A percentile compares a stretch with the other conserved stretches of the same genome.
phyloP scores from a whole-genome alignment of 2,797 vertebrate genomes.

The Menidia menidia region DNA sequence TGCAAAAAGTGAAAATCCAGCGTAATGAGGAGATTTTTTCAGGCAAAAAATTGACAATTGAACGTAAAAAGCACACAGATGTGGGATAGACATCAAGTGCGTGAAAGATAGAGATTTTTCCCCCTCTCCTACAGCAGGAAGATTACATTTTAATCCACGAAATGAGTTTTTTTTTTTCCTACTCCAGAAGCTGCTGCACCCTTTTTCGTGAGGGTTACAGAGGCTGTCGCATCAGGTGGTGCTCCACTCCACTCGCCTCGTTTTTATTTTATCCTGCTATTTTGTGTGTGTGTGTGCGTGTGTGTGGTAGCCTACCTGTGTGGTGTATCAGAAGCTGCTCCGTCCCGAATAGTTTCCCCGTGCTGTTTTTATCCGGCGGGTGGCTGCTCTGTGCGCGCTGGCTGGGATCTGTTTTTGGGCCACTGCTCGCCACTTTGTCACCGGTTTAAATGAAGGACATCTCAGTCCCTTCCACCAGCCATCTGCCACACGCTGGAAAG shows the following conservation, averaged over 20 bases:
- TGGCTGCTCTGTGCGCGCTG: slow-evolving; percentile 30
- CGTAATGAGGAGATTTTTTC: neutral
- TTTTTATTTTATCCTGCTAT: no score
- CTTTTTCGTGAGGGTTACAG: no score
- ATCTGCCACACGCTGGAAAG: slow-evolving; percentile 60
- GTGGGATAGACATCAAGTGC: neutral
- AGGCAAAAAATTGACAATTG: no score
- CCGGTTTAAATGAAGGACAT: slow-evolving; percentile 78
- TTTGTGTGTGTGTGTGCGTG: no score
- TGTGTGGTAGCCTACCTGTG: slow-evolving; percentile 56
- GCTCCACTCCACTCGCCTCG: no score
- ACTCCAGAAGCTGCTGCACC: neutral
- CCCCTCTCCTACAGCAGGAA: neutral
- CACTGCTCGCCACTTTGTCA: slow-evolving; percentile 65
- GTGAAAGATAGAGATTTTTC: neutral
- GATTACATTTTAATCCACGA: neutral
- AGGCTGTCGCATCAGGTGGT: neutral
- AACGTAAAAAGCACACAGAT: no score
- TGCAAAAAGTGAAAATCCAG: neutral
- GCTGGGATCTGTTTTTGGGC: slow-evolving; percentile 59
- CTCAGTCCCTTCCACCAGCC: slow-evolving; percentile 60
- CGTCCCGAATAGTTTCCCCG: slow-evolving; percentile 26
- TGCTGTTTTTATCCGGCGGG: slow-evolving; percentile 6
- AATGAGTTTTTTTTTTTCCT: neutral
- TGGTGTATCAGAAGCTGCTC: slow-evolving; percentile 35